Percentiles rank a stretch among this genome's conserved stretches.
Evolutionary conservation across 2,797 vertebrate genomes (phyloP).

Genomic region (Antrozous pallidus): DNA sequence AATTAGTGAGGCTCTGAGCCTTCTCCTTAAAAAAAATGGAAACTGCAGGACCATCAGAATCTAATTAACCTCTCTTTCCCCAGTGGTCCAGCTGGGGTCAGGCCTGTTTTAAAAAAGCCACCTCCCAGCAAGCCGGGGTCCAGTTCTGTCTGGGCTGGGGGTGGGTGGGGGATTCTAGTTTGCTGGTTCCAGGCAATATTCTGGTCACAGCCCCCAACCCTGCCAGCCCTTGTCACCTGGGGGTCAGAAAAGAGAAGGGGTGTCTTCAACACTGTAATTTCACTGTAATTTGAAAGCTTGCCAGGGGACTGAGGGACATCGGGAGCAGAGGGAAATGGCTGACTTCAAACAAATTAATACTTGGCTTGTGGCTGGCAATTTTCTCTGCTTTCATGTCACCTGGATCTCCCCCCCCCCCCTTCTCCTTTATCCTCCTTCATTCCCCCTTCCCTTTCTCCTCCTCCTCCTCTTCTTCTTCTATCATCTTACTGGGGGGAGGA

Average conservation of each 20-base stretch:
- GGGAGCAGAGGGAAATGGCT: not conserved
- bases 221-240: not conserved
- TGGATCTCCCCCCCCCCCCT: not conserved
- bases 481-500: constrained; percentile 8
- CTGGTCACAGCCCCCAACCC: not conserved
- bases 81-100: not conserved
- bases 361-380: constrained; percentile 41
- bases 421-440: not conserved
- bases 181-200: not conserved
- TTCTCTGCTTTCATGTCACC: constrained; percentile 17
- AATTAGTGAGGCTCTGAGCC: constrained; percentile 58
- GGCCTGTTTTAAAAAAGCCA: not conserved
- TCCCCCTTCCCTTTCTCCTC: no score
- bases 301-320: not conserved
- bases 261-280: constrained; percentile 56
- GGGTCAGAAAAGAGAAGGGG: not conserved
- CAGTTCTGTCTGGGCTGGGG: not conserved
- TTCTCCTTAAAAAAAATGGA: constrained; percentile 52
- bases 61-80: constrained; percentile 74
- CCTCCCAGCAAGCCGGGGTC: not conserved
- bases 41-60: constrained; percentile 70
- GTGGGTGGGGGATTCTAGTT: not conserved
- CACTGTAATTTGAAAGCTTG: constrained; percentile 71
- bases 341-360: constrained; percentile 58
- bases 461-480: not conserved